These are phyloP conservation scores for Chromoteleia sp. DNA, from an alignment of 2,888 invertebrate genomes.

Conservation along the genomic window DNA sequence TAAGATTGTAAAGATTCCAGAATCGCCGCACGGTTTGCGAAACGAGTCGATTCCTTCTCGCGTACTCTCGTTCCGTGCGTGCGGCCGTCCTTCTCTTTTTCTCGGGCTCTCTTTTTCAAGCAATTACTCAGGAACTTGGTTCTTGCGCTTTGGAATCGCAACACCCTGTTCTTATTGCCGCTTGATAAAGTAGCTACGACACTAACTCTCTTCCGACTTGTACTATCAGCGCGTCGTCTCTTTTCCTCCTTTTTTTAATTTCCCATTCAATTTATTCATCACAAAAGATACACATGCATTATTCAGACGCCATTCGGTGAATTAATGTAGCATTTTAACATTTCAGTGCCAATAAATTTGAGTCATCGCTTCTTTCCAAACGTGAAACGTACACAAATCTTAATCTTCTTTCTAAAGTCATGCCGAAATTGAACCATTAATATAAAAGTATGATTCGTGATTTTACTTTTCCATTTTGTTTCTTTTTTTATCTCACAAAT, in stretches of 20 bases:
- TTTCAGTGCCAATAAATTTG: too few relatives aligned
- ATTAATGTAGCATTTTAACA: too few relatives aligned
- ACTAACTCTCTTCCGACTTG: slow-evolving; percentile 71
- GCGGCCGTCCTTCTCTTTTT: slow-evolving; percentile 34
- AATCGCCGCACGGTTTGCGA: slow-evolving; percentile 29
- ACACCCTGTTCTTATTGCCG: slow-evolving; percentile 76
- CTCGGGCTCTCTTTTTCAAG: slow-evolving; percentile 64
- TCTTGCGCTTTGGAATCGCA: slow-evolving; percentile 74
- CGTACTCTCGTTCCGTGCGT: slow-evolving; percentile 23
- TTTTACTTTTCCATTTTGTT: slow-evolving; percentile 1
- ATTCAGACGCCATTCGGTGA: too few relatives aligned
- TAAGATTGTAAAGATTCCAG: slow-evolving; percentile 74
- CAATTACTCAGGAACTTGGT: slow-evolving; percentile 79
- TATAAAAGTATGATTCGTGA: background rate
- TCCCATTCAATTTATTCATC: slow-evolving; percentile 48
- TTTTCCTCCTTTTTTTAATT: slow-evolving; percentile 52
- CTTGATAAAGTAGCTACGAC: slow-evolving; percentile 77
- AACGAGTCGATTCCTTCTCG: slow-evolving; percentile 36
- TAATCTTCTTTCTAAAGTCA: slow-evolving; percentile 4
- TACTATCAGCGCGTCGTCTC: slow-evolving; percentile 33
- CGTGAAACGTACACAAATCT: slow-evolving; percentile 4
- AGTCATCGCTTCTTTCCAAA: background rate
- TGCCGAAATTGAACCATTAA: background rate
- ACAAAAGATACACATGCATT: slow-evolving; percentile 20
- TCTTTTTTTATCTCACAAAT: too few relatives aligned